phyloP scores from a whole-genome alignment of 2,888 invertebrate species.

The Coelinius sp. region DNA sequence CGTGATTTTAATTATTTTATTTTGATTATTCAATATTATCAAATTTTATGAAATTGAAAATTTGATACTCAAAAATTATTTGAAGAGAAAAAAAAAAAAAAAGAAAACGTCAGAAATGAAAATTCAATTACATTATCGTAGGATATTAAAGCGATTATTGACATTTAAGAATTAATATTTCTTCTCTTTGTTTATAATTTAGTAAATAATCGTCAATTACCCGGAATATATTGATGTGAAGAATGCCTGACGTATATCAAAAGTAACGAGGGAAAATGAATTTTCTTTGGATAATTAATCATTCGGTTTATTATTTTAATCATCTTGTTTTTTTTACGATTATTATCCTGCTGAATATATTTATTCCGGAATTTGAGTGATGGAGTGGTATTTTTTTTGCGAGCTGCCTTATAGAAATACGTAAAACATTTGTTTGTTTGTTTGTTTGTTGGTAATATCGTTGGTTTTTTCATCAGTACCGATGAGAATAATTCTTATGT shows the following conservation, averaged over 20 bases:
- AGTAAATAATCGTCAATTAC: constrained; percentile 17
- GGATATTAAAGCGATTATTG: constrained; percentile 13
- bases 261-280: not conserved
- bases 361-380: constrained; percentile 7
- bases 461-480: constrained; percentile 16
- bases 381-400: not conserved
- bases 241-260: constrained; percentile 5
- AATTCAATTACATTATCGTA: constrained; percentile 7
- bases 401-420: constrained; percentile 12
- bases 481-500: constrained; percentile 32
- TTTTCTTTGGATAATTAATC: not conserved
- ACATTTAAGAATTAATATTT: constrained; percentile 13
- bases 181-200: constrained; percentile 6
- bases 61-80: constrained; percentile 6
- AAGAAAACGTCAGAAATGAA: not conserved
- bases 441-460: constrained; percentile 13
- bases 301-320: constrained; percentile 7
- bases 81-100: no score
- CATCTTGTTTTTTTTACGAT: not conserved
- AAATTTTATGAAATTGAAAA: not conserved
- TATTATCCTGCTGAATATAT: constrained; percentile 34
- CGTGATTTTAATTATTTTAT: not conserved
- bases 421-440: constrained; percentile 25
- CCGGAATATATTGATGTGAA: not conserved
- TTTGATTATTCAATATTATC: not conserved